phyloP scores from a whole-genome alignment of 2,888 invertebrate species.

The Himalopsyche tibetana region DNA sequence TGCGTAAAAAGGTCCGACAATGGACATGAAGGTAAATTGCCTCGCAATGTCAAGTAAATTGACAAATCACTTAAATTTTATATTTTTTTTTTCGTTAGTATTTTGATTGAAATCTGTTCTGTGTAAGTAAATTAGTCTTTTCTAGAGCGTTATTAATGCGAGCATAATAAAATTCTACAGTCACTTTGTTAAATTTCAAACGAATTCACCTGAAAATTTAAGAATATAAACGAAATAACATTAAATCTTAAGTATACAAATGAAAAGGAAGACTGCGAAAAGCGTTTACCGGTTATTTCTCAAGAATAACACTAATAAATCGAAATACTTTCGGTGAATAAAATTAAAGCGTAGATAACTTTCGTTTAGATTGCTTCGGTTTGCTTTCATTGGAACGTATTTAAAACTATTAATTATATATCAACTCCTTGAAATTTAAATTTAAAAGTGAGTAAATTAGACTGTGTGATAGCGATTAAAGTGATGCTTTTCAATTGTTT shows the following conservation, averaged over 20 bases:
- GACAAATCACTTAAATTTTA: not conserved
- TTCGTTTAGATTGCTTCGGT: too few relatives aligned
- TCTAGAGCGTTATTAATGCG: conserved; percentile 4
- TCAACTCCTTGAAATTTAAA: too few relatives aligned
- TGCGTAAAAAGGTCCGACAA: conserved; percentile 15
- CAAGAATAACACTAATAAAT: too few relatives aligned
- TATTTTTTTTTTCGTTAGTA: not conserved
- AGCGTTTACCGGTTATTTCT: too few relatives aligned
- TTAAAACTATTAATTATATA: too few relatives aligned
- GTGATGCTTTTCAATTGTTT: too few relatives aligned
- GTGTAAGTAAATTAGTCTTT: conserved; percentile 1
- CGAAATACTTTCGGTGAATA: too few relatives aligned
- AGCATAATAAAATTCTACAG: not conserved
- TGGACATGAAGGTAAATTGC: conserved; percentile 30
- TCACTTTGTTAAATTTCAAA: conserved; percentile 15
- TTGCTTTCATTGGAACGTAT: too few relatives aligned
- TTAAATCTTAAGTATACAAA: not conserved
- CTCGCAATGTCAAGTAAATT: not conserved
- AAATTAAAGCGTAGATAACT: too few relatives aligned
- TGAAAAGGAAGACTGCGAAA: conserved; percentile 6
- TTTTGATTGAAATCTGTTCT: conserved; percentile 25
- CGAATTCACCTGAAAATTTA: conserved; percentile 3
- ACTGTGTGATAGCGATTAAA: too few relatives aligned
- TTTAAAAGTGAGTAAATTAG: too few relatives aligned
- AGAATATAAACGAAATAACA: conserved; percentile 4